Base-by-base conservation (phyloP, 2,888 invertebrate species). In the Imbricaverruca yamaguchii region DNA sequence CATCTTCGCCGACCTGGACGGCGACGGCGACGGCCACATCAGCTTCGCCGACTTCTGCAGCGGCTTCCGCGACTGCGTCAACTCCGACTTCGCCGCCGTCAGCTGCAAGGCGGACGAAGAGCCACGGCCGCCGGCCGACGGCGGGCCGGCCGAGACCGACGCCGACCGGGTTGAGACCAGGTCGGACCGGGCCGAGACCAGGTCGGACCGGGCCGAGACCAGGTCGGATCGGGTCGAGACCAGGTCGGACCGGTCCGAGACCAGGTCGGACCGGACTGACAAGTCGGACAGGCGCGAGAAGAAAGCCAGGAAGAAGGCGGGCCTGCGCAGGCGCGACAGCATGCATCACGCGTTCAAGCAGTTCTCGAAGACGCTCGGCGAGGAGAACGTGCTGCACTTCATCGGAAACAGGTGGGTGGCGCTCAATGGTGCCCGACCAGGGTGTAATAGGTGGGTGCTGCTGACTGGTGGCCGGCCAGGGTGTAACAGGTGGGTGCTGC, bases 1-100 rank as follows among this genome's bases (percentile, higher is more conserved):
- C 56, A 88, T 90, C 80, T 90, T 90, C 84, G 84, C 84, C 12
- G 88, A 89, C 83, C 85, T 90, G 81, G 90, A 90, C 84, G 87
- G 87, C 81, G 89, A 90, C 84, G 88, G 88, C 9, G 90, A 90
- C 84, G 90, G 89, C 0, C 85, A 87, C 81, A 89, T 90, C 82
- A 88, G 88, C 83, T 87, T 89, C 81, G 87, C 87, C 3, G 90
- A 90, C 85, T 90, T 90, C 84, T 87, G 88, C 7, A 86, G 87
- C 81, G 90, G 90, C 8, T 90, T 90, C 82, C 84, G 87, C 3
- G 88, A 88, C 82, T 87, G 86, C 83, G 83, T 87, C 9, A 84
- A 84, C 13, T 86, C 86, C 8, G 85, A 81, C 25, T 63, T 79
- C 77, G 81, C 55, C 83, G 84, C 80, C 83, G 85, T 65, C 61